These are phyloP conservation scores for Carapus acus DNA, from an alignment of 2,797 vertebrate species.

Conservation along the genomic window DNA sequence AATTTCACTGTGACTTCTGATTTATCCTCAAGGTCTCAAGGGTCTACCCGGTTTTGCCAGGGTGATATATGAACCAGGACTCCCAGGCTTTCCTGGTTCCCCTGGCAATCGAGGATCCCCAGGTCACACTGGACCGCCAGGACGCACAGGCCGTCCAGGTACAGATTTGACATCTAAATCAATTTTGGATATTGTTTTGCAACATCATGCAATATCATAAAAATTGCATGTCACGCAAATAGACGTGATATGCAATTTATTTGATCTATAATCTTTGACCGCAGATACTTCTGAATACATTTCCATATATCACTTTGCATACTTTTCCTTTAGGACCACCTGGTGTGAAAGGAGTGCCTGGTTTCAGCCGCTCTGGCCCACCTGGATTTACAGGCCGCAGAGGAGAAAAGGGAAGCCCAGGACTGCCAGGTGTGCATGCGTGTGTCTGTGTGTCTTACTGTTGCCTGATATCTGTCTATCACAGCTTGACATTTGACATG, in stretches of 20 bases:
- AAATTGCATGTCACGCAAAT: no score
- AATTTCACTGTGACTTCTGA: constrained; percentile 3
- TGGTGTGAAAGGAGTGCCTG: constrained; percentile 53
- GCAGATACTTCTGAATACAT: background rate
- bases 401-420: constrained; percentile 79
- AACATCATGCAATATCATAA: no score
- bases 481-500: no score
- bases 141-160: constrained; percentile 52
- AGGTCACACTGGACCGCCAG: constrained; percentile 44
- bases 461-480: background rate
- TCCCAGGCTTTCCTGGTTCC: constrained; percentile 70
- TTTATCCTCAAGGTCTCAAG: constrained; percentile 36
- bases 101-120: constrained; percentile 67
- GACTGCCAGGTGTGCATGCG: constrained; percentile 72
- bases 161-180: background rate
- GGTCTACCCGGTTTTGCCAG: constrained; percentile 55
- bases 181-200: no score
- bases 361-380: constrained; percentile 67
- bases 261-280: background rate
- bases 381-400: constrained; percentile 81
- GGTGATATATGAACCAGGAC: constrained; percentile 68
- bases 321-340: constrained; percentile 33
- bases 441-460: constrained; percentile 1
- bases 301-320: background rate
- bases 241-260: no score